phyloP scores from a whole-genome alignment of 2,113 vertebrate species.

The Cervus canadensis region DNA sequence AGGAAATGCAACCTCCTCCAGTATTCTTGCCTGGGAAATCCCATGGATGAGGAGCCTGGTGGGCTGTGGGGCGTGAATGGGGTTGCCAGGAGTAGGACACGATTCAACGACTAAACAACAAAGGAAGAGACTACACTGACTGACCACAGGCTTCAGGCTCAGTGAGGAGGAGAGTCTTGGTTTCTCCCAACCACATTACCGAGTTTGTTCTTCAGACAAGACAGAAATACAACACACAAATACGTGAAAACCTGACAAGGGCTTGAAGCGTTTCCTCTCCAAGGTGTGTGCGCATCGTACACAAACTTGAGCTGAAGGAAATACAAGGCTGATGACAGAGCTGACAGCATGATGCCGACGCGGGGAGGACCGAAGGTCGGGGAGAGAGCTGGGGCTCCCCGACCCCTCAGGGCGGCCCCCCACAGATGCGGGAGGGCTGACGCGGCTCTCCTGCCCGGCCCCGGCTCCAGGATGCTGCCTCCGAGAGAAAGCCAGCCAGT shows the following conservation, averaged over 20 bases:
- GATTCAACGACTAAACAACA: not conserved
- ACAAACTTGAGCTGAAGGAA: not conserved
- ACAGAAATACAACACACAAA: not conserved
- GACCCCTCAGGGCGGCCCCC: too few species aligned
- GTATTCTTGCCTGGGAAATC: not conserved
- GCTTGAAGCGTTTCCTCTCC: not conserved
- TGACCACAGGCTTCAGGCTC: fast-evolving
- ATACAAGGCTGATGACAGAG: fast-evolving
- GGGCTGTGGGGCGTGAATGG: not conserved
- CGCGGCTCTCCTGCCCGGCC: fast-evolving
- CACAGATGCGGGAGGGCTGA: not conserved
- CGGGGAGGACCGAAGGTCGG: fast-evolving
- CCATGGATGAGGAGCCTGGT: not conserved
- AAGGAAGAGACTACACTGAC: fast-evolving
- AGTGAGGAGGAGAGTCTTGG: fast-evolving
- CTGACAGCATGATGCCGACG: not conserved
- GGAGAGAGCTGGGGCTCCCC: not conserved
- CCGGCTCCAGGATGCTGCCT: not conserved
- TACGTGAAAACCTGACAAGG: not conserved
- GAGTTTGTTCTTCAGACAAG: not conserved
- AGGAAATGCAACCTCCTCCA: not conserved
- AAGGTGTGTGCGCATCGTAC: too few species aligned
- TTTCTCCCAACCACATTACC: not conserved
- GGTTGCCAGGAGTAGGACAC: not conserved
- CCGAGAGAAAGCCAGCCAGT: not conserved